A percentile compares a stretch with the other conserved stretches of the same genome.
phyloP scores from a whole-genome alignment of 2,113 vertebrate species.

The Origma solitaria region DNA sequence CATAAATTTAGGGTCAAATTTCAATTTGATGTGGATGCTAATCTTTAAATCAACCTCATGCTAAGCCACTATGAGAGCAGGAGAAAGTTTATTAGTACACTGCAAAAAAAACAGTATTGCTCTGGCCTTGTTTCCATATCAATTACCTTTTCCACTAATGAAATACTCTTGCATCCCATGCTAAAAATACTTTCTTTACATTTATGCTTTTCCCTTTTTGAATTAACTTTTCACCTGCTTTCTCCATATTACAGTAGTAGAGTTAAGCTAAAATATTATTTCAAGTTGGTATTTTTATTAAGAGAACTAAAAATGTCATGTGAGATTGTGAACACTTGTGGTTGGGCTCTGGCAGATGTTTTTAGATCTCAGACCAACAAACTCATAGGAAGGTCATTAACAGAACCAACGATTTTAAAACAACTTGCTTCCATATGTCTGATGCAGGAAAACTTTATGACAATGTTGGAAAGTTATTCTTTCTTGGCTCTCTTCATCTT shows the following conservation, averaged over 20 bases:
- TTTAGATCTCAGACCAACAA: background rate
- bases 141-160: background rate
- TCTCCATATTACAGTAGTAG: background rate
- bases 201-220: background rate
- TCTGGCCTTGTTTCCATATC: background rate
- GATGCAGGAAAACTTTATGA: background rate
- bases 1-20: background rate
- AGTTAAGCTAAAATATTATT: background rate
- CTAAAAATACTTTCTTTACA: background rate
- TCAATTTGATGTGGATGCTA: background rate
- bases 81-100: background rate
- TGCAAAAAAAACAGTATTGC: background rate
- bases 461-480: background rate
- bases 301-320: background rate
- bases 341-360: background rate
- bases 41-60: background rate
- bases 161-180: background rate
- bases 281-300: background rate
- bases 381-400: background rate
- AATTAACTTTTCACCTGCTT: background rate
- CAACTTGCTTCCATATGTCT: background rate
- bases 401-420: background rate
- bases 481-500: background rate
- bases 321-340: background rate
- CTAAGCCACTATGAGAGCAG: background rate